Conservation (phyloP, 2,797 vertebrate species). For the Parambassis ranga region DNA sequence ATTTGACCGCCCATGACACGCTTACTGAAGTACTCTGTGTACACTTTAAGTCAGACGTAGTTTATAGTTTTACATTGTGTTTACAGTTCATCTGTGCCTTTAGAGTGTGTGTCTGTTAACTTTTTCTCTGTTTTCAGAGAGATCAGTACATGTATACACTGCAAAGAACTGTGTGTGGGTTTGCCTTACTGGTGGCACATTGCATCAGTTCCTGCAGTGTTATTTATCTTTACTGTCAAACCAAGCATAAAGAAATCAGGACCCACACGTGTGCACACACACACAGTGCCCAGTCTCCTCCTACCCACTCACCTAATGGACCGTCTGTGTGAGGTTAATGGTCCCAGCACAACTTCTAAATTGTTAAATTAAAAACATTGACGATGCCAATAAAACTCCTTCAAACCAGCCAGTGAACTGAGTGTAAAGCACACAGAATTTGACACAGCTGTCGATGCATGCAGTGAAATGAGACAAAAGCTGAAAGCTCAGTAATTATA, state of each 20-base stretch:
- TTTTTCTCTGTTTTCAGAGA: neutral
- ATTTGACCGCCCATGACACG: neutral
- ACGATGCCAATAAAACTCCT: neutral
- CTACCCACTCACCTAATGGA: constrained; percentile 6
- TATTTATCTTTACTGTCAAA: constrained; percentile 23
- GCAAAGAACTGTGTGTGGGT: neutral
- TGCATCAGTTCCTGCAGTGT: neutral
- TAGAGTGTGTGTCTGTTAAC: neutral
- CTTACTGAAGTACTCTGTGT: neutral
- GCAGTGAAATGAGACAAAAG: neutral
- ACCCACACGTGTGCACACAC: neutral
- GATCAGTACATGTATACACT: too few relatives aligned
- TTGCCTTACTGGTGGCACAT: neutral
- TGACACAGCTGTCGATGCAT: neutral
- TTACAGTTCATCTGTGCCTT: neutral
- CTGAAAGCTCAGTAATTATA: neutral
- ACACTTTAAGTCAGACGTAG: neutral
- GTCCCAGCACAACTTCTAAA: neutral
- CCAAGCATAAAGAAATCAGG: constrained; percentile 13
- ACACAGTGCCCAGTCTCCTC: neutral
- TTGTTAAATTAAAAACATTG: constrained; percentile 10
- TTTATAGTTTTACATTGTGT: constrained; percentile 3
- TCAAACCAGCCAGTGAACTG: neutral
- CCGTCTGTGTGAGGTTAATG: constrained; percentile 6
- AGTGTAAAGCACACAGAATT: neutral